Conservation (phyloP, 2,797 vertebrate genomes). For the Borostomias antarcticus region DNA sequence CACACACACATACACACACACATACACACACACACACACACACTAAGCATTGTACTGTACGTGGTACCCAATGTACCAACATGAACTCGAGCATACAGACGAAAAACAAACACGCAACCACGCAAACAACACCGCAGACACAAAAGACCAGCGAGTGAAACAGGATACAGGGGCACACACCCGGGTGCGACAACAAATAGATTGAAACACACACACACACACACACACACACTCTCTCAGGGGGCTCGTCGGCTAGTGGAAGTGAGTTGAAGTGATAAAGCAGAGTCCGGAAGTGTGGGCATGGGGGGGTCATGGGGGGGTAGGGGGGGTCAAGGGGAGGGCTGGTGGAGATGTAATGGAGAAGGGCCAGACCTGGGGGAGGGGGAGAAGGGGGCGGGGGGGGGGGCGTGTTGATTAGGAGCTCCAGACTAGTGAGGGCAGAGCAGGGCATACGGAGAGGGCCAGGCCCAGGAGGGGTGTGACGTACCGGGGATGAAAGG, state of each 20-base stretch:
- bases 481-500: conserved; percentile 70
- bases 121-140: no score
- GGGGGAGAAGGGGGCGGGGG: conserved; percentile 4
- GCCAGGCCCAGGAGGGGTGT: conserved; percentile 27
- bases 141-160: no score
- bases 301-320: no score
- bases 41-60: no score
- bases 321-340: no score
- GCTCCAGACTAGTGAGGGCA: conserved; percentile 12
- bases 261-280: conserved; percentile 33
- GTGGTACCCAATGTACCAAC: no score
- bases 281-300: conserved; percentile 46
- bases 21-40: neutral
- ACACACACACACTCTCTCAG: no score
- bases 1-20: neutral
- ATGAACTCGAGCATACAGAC: conserved; percentile 23
- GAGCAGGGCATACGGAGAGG: neutral
- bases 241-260: conserved; percentile 25
- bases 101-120: no score
- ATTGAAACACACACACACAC: no score
- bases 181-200: no score
- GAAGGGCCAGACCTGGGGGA: conserved; percentile 7
- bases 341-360: conserved; percentile 45
- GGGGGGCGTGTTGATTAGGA: neutral
- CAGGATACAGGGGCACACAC: no score